Evolutionary conservation across 2,888 invertebrate genomes (phyloP).

Genomic region (Cataglyphis cursor): DNA sequence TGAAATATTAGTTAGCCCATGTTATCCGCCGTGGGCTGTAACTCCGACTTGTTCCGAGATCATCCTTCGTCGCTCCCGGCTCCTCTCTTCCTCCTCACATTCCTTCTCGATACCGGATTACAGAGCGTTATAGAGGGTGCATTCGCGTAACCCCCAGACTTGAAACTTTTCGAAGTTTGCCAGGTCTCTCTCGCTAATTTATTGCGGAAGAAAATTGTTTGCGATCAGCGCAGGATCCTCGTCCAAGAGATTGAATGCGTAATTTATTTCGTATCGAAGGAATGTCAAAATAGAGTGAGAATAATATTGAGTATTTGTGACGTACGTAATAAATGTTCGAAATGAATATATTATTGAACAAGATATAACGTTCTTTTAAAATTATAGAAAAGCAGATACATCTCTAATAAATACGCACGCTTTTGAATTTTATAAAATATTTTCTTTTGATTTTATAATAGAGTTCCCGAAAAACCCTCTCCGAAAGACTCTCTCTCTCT

Average conservation of each 20-base stretch:
- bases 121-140: conserved; percentile 40
- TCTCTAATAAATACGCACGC: not conserved
- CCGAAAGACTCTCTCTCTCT: not conserved
- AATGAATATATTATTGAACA: not conserved
- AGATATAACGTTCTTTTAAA: not conserved
- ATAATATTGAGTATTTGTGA: not conserved
- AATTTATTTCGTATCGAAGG: not conserved
- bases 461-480: not conserved
- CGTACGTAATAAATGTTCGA: not conserved
- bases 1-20: conserved; percentile 59
- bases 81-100: not conserved
- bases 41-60: conserved; percentile 53
- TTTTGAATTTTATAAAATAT: conserved; percentile 1
- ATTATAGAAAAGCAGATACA: not conserved
- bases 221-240: conserved; percentile 13
- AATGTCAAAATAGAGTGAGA: not conserved
- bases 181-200: conserved; percentile 37
- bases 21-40: conserved; percentile 55
- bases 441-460: not conserved
- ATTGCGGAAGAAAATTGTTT: conserved; percentile 33
- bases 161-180: conserved; percentile 53
- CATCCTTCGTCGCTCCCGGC: conserved; percentile 52
- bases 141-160: conserved; percentile 45
- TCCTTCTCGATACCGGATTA: conserved; percentile 39
- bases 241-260: not conserved